These are phyloP conservation scores for Harpalus rubripes DNA, from an alignment of 2,888 invertebrate genomes.

Conservation along the genomic window DNA sequence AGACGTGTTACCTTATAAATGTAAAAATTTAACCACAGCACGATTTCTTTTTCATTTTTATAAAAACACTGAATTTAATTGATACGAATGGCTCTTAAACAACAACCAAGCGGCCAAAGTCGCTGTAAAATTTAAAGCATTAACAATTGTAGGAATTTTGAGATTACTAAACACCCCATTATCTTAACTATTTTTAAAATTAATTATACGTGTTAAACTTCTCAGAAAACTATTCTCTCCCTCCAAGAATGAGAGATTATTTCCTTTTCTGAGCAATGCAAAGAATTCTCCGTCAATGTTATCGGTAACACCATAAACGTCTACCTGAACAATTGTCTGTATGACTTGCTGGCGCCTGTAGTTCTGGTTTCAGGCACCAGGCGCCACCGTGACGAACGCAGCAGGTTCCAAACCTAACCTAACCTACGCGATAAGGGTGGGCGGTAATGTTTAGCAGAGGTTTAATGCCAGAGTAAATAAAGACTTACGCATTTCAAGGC, in stretches of 20 bases:
- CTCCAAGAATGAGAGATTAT: neutral
- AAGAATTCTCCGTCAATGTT: conserved; percentile 3
- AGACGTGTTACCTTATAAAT: too few relatives aligned
- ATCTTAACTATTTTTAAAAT: too few relatives aligned
- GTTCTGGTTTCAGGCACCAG: conserved; percentile 11
- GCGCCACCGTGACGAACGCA: conserved; percentile 15
- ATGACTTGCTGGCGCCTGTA: conserved; percentile 37
- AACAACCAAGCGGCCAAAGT: too few relatives aligned
- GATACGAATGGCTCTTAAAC: too few relatives aligned
- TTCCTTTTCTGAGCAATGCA: conserved; percentile 1
- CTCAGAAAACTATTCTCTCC: neutral
- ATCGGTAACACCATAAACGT: conserved; percentile 17
- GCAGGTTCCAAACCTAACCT: conserved; percentile 21
- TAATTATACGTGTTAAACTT: too few relatives aligned
- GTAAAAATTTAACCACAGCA: too few relatives aligned
- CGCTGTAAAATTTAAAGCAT: too few relatives aligned
- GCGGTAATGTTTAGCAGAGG: conserved; percentile 4
- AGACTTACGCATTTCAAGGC: conserved; percentile 49
- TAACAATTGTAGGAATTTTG: too few relatives aligned
- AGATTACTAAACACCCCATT: too few relatives aligned
- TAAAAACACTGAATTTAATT: too few relatives aligned
- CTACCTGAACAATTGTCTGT: conserved; percentile 27
- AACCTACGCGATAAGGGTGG: neutral
- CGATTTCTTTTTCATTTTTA: too few relatives aligned
- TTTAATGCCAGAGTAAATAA: conserved; percentile 36